Evolutionary conservation across 1,140 invertebrate genomes (phyloP).

Genomic region (Tetragonula clypearis): DNA sequence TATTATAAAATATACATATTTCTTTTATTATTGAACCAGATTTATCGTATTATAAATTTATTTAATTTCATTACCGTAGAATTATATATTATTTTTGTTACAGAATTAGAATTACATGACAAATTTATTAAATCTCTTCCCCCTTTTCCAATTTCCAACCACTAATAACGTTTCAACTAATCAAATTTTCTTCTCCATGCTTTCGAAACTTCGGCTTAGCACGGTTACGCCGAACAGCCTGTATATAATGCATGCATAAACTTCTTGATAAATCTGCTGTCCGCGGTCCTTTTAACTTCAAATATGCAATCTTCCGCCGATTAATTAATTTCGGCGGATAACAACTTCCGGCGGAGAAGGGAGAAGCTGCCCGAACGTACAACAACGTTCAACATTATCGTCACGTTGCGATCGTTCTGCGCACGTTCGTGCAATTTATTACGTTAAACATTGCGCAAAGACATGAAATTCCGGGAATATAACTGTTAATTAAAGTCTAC

Average conservation of each 20-base stretch:
- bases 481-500: not conserved
- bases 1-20: too few species aligned
- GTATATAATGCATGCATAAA: not conserved
- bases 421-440: not conserved
- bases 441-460: not conserved
- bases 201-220: not conserved
- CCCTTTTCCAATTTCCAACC: not conserved
- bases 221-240: not conserved
- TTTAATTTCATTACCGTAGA: too few species aligned
- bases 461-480: not conserved
- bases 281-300: not conserved
- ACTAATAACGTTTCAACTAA: not conserved
- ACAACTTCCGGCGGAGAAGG: not conserved
- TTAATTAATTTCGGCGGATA: not conserved
- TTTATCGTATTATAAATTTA: too few species aligned
- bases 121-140: too few species aligned
- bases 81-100: too few species aligned
- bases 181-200: not conserved
- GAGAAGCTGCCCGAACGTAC: too few species aligned
- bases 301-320: not conserved
- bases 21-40: too few species aligned
- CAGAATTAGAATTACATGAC: too few species aligned
- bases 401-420: too few species aligned
- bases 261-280: not conserved
- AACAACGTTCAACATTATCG: too few species aligned